A percentile compares a stretch with the other conserved stretches of the same genome.
These are phyloP conservation scores for Syrmaticus mikado DNA, from an alignment of 2,113 vertebrate genomes.

Conservation along the genomic window DNA sequence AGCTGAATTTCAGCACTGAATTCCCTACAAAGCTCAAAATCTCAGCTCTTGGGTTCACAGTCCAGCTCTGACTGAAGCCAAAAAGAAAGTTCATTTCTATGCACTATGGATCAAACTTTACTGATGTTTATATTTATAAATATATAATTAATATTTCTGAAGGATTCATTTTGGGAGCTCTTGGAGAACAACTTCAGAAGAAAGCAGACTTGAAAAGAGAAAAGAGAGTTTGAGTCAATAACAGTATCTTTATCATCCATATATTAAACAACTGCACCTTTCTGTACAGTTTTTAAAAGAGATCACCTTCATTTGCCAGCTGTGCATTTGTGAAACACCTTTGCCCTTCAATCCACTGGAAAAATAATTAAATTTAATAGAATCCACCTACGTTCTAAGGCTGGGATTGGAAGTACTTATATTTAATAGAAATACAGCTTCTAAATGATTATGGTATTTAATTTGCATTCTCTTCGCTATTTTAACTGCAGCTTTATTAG, in stretches of 20 bases:
- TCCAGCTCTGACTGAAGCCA: neutral
- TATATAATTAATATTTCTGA: neutral
- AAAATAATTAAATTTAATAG: constrained; percentile 32
- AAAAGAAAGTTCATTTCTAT: neutral
- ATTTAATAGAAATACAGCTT: constrained; percentile 36
- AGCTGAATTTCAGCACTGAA: neutral
- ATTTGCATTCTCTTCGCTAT: constrained; percentile 34
- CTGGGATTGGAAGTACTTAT: constrained; percentile 14
- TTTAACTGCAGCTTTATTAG: constrained; percentile 36
- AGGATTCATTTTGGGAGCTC: neutral
- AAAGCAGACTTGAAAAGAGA: neutral
- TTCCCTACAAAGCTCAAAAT: neutral
- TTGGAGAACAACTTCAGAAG: neutral
- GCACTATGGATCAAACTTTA: neutral
- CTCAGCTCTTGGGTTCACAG: neutral
- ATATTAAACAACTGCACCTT: neutral
- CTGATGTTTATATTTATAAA: neutral
- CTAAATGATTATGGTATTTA: constrained; percentile 12
- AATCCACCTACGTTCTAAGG: constrained; percentile 2
- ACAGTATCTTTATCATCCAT: neutral
- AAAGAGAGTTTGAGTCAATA: neutral
- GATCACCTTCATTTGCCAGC: neutral
- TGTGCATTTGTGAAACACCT: neutral
- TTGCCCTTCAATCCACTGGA: neutral
- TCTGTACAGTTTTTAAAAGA: neutral